Conservation (phyloP, 2,113 vertebrate genomes). For the Campylomormyrus tamandua region DNA sequence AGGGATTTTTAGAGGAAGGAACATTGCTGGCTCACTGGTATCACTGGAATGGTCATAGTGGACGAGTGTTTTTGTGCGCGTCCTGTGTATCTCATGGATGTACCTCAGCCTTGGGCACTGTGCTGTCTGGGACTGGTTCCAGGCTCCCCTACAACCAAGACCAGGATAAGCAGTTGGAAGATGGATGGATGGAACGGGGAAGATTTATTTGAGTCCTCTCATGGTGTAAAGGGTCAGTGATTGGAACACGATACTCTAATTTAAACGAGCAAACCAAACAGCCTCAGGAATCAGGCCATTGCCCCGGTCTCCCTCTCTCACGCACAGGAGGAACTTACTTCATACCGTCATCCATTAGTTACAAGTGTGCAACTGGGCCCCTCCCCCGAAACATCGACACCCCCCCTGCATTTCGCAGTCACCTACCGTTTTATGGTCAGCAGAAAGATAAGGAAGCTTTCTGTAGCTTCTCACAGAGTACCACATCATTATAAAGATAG, state of each 20-base stretch:
- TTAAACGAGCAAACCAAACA: background rate
- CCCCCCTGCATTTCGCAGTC: background rate
- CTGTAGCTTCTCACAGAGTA: background rate
- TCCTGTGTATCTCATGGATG: background rate
- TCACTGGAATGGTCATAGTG: background rate
- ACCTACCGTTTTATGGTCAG: background rate
- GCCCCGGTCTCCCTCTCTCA: background rate
- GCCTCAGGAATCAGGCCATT: background rate
- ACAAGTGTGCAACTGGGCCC: background rate
- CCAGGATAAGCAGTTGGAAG: background rate
- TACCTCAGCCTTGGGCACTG: background rate
- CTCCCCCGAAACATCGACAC: background rate
- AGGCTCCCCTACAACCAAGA: background rate
- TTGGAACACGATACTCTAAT: background rate
- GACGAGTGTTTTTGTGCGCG: background rate
- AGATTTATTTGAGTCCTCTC: background rate
- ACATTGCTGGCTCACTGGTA: background rate
- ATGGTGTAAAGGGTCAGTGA: background rate
- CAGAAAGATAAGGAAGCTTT: background rate
- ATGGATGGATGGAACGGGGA: background rate
- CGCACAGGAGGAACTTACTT: background rate
- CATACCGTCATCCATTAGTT: background rate
- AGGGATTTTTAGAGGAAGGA: background rate
- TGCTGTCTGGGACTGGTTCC: background rate
- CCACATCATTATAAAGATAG: background rate